These are phyloP conservation scores for Notothenia rossii DNA, from an alignment of 2,113 vertebrate genomes.

Conservation along the genomic window DNA sequence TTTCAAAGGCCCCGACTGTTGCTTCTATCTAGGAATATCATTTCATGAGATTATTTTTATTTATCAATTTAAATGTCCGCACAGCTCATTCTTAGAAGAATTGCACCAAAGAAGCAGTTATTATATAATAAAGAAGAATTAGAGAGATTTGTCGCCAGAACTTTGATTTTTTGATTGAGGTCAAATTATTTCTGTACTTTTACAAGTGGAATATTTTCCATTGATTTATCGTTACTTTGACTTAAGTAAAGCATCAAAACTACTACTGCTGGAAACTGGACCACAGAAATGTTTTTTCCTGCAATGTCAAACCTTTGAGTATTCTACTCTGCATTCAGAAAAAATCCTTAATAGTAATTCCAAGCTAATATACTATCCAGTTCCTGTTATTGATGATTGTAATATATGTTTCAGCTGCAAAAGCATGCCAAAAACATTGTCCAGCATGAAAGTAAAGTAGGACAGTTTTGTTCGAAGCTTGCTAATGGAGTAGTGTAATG, in stretches of 20 bases:
- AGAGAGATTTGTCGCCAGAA: background rate
- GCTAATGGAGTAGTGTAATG: conserved; percentile 62
- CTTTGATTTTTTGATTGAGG: background rate
- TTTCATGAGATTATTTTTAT: background rate
- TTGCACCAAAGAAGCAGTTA: background rate
- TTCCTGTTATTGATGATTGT: conserved; percentile 7
- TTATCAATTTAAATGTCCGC: background rate
- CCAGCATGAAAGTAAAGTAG: conserved; percentile 33
- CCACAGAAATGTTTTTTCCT: background rate
- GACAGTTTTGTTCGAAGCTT: conserved; percentile 43
- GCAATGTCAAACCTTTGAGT: background rate
- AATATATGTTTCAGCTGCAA: background rate
- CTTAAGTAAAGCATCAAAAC: background rate
- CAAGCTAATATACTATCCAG: background rate
- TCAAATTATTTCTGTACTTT: background rate
- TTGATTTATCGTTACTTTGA: background rate
- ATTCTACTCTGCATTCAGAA: conserved; percentile 5
- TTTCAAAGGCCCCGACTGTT: background rate
- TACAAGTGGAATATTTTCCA: background rate
- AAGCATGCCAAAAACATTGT: conserved; percentile 3
- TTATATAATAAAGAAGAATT: background rate
- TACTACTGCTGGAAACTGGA: background rate
- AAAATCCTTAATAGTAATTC: conserved; percentile 2
- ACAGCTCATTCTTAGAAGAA: background rate
- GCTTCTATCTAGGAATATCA: too few relatives aligned